A percentile compares a stretch with the other conserved stretches of the same genome.
These are phyloP conservation scores for Poecilobothrus nobilitatus DNA, from an alignment of 2,888 invertebrate genomes.

Conservation along the genomic window DNA sequence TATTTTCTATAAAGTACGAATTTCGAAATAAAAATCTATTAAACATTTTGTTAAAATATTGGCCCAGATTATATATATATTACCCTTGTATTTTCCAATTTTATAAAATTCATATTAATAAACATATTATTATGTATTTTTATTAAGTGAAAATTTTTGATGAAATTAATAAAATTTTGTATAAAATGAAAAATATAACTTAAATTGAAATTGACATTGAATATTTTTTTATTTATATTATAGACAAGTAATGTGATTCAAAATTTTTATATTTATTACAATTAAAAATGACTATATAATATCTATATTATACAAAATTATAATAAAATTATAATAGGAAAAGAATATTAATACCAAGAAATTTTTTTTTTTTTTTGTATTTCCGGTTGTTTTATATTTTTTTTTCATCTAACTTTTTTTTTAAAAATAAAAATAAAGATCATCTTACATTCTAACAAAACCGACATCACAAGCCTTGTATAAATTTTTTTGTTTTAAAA, in stretches of 20 bases:
- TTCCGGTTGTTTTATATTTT: neutral
- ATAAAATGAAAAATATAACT: neutral
- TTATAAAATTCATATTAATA: neutral
- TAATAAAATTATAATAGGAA: too few species aligned
- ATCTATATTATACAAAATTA: too few species aligned
- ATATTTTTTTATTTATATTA: neutral
- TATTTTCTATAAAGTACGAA: neutral
- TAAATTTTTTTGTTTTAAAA: neutral
- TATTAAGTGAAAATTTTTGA: neutral
- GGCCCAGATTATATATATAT: neutral
- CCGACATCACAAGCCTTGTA: conserved; percentile 23
- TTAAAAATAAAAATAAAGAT: neutral
- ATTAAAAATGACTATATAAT: too few species aligned
- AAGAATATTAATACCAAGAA: neutral
- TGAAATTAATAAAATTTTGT: neutral
- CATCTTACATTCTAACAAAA: conserved; percentile 12
- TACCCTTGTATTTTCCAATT: neutral
- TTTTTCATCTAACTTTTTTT: too few species aligned
- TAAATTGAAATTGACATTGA: neutral
- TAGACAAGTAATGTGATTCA: too few species aligned
- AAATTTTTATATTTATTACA: too few species aligned
- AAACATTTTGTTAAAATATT: neutral
- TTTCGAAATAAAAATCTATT: neutral
- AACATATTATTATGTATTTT: neutral
- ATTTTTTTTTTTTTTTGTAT: neutral